These are phyloP conservation scores for Conger conger DNA, from an alignment of 2,113 vertebrate species.

Conservation along the genomic window DNA sequence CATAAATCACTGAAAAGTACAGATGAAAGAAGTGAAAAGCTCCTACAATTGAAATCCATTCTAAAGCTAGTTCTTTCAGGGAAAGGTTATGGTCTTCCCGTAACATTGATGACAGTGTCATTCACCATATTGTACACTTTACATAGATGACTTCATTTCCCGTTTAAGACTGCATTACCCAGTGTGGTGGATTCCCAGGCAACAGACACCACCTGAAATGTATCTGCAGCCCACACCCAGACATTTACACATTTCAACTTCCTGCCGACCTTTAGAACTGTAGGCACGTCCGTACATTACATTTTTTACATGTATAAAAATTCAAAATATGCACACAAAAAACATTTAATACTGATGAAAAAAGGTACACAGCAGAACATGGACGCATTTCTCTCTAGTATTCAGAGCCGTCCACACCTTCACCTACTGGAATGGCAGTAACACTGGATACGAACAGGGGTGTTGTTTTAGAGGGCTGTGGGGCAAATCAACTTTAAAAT, in stretches of 20 bases:
- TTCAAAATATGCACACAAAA: constrained; percentile 56
- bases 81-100: constrained; percentile 71
- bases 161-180: constrained; percentile 69
- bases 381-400: not conserved
- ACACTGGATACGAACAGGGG: constrained; percentile 68
- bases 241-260: constrained; percentile 64
- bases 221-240: constrained; percentile 55
- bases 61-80: constrained; percentile 82
- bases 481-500: constrained; percentile 70
- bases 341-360: constrained; percentile 82
- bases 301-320: constrained; percentile 69
- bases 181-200: constrained; percentile 63
- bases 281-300: constrained; percentile 77
- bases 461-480: constrained; percentile 40
- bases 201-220: constrained; percentile 54
- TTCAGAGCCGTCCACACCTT: constrained; percentile 53
- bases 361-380: constrained; percentile 62
- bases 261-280: constrained; percentile 79
- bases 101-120: constrained; percentile 78
- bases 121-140: constrained; percentile 77
- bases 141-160: constrained; percentile 77
- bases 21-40: constrained; percentile 90
- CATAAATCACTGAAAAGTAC: constrained; percentile 93
- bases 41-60: constrained; percentile 86
- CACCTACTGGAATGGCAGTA: constrained; percentile 78